Conservation (phyloP, 1,140 invertebrate species). For the Cyclargus thomasi region DNA sequence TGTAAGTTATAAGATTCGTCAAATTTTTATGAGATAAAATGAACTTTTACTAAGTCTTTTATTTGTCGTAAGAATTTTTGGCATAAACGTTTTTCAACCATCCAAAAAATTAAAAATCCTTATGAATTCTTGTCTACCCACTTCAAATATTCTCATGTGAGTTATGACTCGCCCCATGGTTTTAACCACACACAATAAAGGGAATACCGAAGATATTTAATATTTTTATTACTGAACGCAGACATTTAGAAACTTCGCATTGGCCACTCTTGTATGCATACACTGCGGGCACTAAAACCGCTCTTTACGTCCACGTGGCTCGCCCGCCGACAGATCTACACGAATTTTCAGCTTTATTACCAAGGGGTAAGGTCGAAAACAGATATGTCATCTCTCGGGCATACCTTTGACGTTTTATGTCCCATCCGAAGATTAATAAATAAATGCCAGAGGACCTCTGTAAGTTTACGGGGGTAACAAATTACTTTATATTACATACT, state of each 20-base stretch:
- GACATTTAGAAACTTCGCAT: background rate
- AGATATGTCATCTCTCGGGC: background rate
- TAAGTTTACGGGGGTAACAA: background rate
- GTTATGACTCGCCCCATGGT: too few relatives aligned
- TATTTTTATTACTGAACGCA: too few relatives aligned
- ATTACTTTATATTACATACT: constrained; percentile 1
- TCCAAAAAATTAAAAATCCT: too few relatives aligned
- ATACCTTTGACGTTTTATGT: background rate
- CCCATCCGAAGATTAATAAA: constrained; percentile 3
- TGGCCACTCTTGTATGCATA: background rate
- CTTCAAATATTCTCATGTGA: too few relatives aligned
- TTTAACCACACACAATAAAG: background rate
- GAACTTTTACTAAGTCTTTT: too few relatives aligned
- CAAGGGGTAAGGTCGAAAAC: background rate
- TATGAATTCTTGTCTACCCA: too few relatives aligned
- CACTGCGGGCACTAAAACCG: background rate
- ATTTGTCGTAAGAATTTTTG: too few relatives aligned
- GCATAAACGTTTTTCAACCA: too few relatives aligned
- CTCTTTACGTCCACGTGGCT: background rate
- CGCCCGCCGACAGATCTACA: too few relatives aligned
- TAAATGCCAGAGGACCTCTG: background rate
- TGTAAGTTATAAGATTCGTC: too few relatives aligned
- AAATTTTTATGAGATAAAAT: too few relatives aligned
- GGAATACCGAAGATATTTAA: too few relatives aligned
- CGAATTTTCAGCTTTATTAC: background rate